Conservation (phyloP, 2,888 invertebrate genomes). For the Amaurobius ferox region DNA sequence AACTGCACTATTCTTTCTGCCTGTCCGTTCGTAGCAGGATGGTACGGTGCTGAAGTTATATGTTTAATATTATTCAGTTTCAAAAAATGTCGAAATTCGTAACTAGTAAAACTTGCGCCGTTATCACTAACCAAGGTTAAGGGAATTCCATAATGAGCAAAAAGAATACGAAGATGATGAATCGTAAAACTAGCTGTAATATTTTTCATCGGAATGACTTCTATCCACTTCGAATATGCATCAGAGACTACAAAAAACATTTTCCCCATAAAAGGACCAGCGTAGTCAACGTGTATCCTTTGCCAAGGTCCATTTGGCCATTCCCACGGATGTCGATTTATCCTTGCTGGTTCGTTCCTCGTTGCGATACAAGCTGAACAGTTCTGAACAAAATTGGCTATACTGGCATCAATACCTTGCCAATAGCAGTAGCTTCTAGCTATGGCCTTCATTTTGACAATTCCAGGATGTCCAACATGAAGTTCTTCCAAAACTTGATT, state of each 20-base stretch:
- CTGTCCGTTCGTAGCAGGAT: no score
- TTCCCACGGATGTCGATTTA: constrained; percentile 53
- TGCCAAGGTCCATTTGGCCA: constrained; percentile 75
- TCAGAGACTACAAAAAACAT: constrained; percentile 39
- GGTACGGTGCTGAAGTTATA: no score
- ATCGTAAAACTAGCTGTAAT: constrained; percentile 34
- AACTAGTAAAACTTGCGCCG: no score
- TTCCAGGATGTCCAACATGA: constrained; percentile 53
- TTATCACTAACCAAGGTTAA: no score
- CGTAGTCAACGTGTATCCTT: constrained; percentile 78
- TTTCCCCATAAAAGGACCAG: constrained; percentile 76
- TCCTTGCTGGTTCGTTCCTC: constrained; percentile 49
- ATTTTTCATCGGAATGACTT: constrained; percentile 30
- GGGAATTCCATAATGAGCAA: no score
- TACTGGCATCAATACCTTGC: constrained; percentile 45
- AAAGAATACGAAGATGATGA: no score
- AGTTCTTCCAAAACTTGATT: constrained; percentile 25
- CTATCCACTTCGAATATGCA: constrained; percentile 48
- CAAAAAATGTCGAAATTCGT: no score
- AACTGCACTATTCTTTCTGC: no score
- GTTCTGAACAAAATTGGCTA: constrained; percentile 47
- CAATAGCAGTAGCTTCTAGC: constrained; percentile 42
- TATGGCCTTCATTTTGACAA: constrained; percentile 45
- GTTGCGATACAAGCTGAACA: constrained; percentile 49
- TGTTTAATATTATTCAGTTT: no score